Evolutionary conservation across 1,140 invertebrate species (phyloP).

Genomic region (Nasonia vitripennis): DNA sequence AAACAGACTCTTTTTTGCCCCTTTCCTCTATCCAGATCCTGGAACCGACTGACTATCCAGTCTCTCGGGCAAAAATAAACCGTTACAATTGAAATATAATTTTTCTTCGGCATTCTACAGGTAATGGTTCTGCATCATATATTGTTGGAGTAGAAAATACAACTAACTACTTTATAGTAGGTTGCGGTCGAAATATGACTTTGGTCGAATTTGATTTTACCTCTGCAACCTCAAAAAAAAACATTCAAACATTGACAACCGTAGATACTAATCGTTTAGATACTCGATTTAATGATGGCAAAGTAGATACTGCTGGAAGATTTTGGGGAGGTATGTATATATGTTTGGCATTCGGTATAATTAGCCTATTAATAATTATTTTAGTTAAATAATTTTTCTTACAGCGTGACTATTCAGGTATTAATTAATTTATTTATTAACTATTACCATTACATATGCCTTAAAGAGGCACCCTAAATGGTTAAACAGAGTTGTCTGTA

Average conservation of each 20-base stretch:
- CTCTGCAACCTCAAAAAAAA: conserved; percentile 64
- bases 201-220: conserved; percentile 79
- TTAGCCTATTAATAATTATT: neutral
- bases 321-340: conserved; percentile 82
- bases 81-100: neutral
- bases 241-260: conserved; percentile 74
- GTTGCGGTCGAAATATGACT: conserved; percentile 76
- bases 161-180: conserved; percentile 79
- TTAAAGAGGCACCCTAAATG: no score
- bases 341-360: neutral
- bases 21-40: no score
- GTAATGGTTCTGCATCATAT: conserved; percentile 76
- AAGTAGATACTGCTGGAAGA: conserved; percentile 86
- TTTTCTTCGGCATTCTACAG: conserved; percentile 61
- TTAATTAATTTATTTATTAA: no score
- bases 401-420: no score
- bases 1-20: no score
- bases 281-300: conserved; percentile 91
- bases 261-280: conserved; percentile 77
- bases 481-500: no score
- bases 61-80: no score
- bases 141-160: conserved; percentile 82
- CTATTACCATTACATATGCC: no score
- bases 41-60: no score
- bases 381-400: neutral